Conservation (phyloP, 2,113 vertebrate genomes). For the Plecturocebus donacophilus region DNA sequence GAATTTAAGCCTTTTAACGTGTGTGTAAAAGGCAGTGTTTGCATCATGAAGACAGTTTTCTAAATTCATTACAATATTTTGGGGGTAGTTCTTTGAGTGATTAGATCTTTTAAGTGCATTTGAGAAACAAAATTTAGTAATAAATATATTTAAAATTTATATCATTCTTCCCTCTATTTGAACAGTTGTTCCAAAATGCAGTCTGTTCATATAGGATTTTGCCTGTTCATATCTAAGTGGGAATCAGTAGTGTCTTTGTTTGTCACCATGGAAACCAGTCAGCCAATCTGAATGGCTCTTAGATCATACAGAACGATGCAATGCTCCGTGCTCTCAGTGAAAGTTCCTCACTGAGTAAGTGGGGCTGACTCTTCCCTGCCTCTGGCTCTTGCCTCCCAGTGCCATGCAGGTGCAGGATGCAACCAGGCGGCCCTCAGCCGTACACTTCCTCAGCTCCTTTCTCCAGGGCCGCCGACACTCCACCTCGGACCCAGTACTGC, state of each 20-base stretch:
- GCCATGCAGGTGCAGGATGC: slow-evolving; percentile 87
- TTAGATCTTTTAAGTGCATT: slow-evolving; percentile 11
- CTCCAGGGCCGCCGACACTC: slow-evolving; percentile 87
- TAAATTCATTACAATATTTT: background rate
- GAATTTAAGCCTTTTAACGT: background rate
- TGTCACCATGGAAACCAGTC: slow-evolving; percentile 91
- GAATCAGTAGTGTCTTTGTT: slow-evolving; percentile 84
- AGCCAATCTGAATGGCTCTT: slow-evolving; percentile 85
- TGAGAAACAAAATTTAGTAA: slow-evolving; percentile 58
- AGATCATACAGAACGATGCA: slow-evolving; percentile 78
- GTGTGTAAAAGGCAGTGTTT: slow-evolving; percentile 7
- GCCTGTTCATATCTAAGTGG: slow-evolving; percentile 78
- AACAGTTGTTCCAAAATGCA: slow-evolving; percentile 79
- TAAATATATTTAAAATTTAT: slow-evolving; percentile 77
- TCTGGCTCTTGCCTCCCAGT: slow-evolving; percentile 4
- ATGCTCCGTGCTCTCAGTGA: slow-evolving; percentile 74
- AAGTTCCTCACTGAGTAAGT: slow-evolving; percentile 77
- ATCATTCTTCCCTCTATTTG: slow-evolving; percentile 58
- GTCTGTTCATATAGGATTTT: slow-evolving; percentile 70
- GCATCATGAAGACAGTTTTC: slow-evolving; percentile 30
- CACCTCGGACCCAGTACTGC: slow-evolving; percentile 85
- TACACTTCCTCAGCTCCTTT: slow-evolving; percentile 83
- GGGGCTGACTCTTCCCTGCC: slow-evolving; percentile 19
- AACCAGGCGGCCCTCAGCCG: slow-evolving; percentile 76
- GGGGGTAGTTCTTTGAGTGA: background rate